Evolutionary conservation across 2,113 vertebrate species (phyloP).

Genomic region (Thomomys bottae): DNA sequence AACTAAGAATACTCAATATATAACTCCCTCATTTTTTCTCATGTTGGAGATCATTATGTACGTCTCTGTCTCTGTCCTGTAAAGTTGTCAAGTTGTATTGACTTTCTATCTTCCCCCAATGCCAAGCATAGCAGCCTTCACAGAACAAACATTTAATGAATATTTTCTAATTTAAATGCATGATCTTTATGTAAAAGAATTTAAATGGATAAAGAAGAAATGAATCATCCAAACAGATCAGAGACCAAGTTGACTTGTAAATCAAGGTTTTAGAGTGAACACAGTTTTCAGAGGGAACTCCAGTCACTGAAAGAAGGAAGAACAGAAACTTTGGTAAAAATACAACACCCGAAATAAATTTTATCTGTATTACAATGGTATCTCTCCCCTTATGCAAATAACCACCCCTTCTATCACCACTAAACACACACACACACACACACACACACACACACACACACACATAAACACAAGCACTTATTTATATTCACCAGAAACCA

Average conservation of each 20-base stretch:
- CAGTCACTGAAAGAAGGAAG: neutral
- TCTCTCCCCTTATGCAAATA: neutral
- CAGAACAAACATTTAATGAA: neutral
- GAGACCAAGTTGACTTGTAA: neutral
- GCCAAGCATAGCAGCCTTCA: neutral
- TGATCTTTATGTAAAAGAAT: constrained; percentile 15
- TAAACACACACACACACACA: neutral
- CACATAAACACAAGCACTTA: neutral
- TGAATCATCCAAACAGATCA: neutral
- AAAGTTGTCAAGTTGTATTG: neutral
- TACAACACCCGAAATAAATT: neutral
- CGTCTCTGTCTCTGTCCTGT: neutral
- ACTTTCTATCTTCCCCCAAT: neutral
- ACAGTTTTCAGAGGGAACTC: neutral
- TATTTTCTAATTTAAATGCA: constrained; percentile 38
- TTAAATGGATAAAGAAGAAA: constrained; percentile 22
- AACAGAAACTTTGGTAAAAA: constrained; percentile 35
- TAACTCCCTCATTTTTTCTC: neutral
- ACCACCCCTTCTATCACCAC: neutral
- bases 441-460: neutral
- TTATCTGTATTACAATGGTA: neutral
- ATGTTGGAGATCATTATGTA: neutral
- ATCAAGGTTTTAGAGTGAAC: constrained; percentile 14
- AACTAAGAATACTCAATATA: neutral
- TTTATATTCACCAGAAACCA: neutral